phyloP scores from a whole-genome alignment of 2,113 vertebrate species.

The Bos indicus region DNA sequence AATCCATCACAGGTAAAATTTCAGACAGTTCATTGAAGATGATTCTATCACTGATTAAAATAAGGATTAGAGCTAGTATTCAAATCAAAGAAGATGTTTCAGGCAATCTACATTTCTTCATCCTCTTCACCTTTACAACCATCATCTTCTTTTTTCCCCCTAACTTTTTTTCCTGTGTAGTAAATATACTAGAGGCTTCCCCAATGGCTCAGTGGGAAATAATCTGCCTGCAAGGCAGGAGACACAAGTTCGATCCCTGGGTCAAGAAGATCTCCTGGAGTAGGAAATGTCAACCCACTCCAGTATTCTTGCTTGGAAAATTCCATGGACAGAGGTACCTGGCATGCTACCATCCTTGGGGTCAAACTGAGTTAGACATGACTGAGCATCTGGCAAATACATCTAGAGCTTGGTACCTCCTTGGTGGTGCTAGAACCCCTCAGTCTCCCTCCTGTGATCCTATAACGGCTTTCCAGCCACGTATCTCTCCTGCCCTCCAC shows the following conservation, averaged over 20 bases:
- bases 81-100: background rate
- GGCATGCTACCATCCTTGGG: background rate
- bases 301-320: background rate
- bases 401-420: background rate
- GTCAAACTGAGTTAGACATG: background rate
- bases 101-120: background rate
- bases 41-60: background rate
- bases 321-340: background rate
- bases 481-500: background rate
- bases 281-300: background rate
- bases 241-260: background rate
- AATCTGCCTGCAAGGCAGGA: background rate
- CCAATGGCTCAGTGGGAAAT: background rate
- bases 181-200: background rate
- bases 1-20: background rate
- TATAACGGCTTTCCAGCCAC: background rate
- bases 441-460: rapidly evolving
- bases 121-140: background rate
- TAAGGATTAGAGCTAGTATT: background rate
- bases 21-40: background rate
- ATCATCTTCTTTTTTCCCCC: background rate
- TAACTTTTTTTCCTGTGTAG: background rate
- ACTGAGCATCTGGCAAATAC: background rate
- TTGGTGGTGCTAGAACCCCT: background rate
- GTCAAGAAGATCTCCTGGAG: background rate